A percentile compares a stretch with the other conserved stretches of the same genome.
phyloP scores from a whole-genome alignment of 2,113 vertebrate genomes.

The Mesocricetus auratus region DNA sequence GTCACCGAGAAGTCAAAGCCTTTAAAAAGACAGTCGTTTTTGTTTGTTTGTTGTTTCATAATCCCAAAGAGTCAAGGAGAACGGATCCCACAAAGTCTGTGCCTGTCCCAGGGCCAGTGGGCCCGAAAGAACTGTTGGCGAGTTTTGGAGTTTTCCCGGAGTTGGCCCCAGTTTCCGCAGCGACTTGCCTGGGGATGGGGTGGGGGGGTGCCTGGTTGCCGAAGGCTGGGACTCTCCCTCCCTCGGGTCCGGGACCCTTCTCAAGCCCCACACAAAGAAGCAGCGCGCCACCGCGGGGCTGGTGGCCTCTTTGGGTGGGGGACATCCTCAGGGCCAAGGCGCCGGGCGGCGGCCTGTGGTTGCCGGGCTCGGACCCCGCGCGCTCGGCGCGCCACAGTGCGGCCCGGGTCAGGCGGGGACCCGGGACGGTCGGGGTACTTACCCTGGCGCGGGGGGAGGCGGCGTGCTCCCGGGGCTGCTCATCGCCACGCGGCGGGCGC shows the following conservation, averaged over 20 bases:
- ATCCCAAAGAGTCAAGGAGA: neutral
- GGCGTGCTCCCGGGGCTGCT: conserved; percentile 76
- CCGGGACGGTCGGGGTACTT: conserved; percentile 77
- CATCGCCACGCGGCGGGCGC: conserved; percentile 78
- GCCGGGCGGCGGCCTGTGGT: neutral
- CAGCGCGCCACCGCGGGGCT: neutral
- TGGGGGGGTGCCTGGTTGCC: neutral
- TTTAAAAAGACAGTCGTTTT: neutral
- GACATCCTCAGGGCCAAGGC: neutral
- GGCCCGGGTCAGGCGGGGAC: neutral
- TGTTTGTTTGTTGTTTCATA: neutral
- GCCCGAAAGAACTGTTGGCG: neutral
- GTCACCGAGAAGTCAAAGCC: neutral
- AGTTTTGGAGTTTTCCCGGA: neutral
- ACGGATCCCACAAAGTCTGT: no score
- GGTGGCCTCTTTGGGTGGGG: neutral
- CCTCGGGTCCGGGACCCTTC: neutral
- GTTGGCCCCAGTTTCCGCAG: neutral
- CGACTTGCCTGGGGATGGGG: neutral
- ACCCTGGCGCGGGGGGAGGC: conserved; percentile 74
- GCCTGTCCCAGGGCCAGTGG: neutral
- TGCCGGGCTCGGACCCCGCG: neutral
- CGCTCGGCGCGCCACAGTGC: neutral
- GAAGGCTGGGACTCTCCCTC: neutral
- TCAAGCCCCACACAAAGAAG: neutral